Evolutionary conservation across 2,113 vertebrate species (phyloP).

Genomic region (Limanda limanda): DNA sequence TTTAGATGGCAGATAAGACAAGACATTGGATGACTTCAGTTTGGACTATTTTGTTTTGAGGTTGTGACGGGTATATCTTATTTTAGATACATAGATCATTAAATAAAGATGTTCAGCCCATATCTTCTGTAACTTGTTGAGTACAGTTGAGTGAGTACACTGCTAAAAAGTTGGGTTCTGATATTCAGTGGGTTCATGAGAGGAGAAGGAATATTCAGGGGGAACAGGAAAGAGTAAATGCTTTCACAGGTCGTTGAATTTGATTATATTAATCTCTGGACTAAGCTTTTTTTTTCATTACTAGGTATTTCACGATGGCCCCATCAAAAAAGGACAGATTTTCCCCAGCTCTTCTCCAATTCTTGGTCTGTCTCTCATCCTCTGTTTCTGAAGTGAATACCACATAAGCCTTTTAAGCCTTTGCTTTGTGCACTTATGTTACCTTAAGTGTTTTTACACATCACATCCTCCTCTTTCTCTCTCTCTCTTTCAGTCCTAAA

Average conservation of each 20-base stretch:
- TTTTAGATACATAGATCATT: background rate
- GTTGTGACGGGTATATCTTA: background rate
- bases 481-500: background rate
- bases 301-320: background rate
- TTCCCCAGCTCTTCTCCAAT: background rate
- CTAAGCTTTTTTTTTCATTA: background rate
- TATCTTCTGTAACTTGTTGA: background rate
- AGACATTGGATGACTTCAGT: background rate
- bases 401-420: conserved; percentile 38
- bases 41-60: background rate
- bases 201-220: background rate
- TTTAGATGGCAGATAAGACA: background rate
- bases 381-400: conserved; percentile 17
- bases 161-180: background rate
- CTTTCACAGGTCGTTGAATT: background rate
- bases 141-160: background rate
- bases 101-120: background rate
- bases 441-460: background rate
- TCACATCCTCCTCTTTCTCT: background rate
- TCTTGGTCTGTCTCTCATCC: conserved; percentile 16
- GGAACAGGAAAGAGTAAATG: too few relatives aligned
- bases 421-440: background rate
- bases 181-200: background rate
- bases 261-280: background rate
- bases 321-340: background rate